A percentile compares a stretch with the other conserved stretches of the same genome.
phyloP scores from a whole-genome alignment of 2,888 invertebrate species.

The Candidula unifasciata region DNA sequence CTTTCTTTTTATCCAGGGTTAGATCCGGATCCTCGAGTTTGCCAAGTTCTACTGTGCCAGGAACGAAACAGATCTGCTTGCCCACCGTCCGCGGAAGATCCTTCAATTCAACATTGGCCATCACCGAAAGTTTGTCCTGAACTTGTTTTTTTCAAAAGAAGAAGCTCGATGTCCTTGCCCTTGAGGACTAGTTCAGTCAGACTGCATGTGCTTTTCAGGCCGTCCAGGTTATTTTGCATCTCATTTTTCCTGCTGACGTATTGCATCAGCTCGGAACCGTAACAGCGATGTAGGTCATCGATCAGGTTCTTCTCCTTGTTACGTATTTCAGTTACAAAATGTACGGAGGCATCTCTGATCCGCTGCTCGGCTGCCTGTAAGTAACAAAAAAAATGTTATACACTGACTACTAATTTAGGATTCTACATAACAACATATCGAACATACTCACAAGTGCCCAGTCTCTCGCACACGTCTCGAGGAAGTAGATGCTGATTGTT shows the following conservation, averaged over 20 bases:
- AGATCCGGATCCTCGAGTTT: constrained; percentile 73
- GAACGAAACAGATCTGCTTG: constrained; percentile 72
- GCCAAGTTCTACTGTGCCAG: constrained; percentile 76
- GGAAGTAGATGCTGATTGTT: too few species aligned
- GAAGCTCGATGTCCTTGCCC: constrained; percentile 78
- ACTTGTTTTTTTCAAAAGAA: constrained; percentile 78
- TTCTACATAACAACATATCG: too few species aligned
- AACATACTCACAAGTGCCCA: too few species aligned
- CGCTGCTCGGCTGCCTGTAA: constrained; percentile 71
- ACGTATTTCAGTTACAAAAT: constrained; percentile 76
- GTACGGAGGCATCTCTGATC: constrained; percentile 76
- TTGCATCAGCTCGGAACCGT: constrained; percentile 76
- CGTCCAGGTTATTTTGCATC: constrained; percentile 74
- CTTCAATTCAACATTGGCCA: constrained; percentile 73
- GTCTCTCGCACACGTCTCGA: too few species aligned
- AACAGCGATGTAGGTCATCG: constrained; percentile 76
- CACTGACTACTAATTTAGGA: too few species aligned
- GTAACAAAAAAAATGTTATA: too few species aligned
- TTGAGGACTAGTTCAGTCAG: constrained; percentile 78
- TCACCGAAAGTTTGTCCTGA: constrained; percentile 75
- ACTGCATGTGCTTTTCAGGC: constrained; percentile 77
- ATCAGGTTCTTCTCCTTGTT: constrained; percentile 76
- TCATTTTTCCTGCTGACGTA: constrained; percentile 73
- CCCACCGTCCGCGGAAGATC: constrained; percentile 72
- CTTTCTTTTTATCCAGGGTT: constrained; percentile 60